Evolutionary conservation across 2,888 invertebrate genomes (phyloP), one percentile per base, ranked within the genome.

Genomic region (Dysmachus trigonus): DNA sequence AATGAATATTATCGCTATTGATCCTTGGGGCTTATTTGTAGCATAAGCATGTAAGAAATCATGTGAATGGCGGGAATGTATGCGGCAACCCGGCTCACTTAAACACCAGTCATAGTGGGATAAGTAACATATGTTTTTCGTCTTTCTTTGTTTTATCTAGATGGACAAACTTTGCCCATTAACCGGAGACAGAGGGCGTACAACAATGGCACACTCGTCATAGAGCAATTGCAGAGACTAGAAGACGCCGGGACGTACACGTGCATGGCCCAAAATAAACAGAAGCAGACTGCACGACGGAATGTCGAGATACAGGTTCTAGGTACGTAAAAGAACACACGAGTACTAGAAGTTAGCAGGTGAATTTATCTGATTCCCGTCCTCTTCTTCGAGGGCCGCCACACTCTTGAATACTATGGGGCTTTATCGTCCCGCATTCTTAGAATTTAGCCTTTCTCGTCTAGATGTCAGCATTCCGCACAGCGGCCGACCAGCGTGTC

Each of bases 201-300:
- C 89, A 94, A 95, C 35, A 97, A 98, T 90, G 98, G 98, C 51
- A 97, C 97, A 10, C 93, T 98, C 88, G 95, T 96, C 86, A 96
- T 98, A 86, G 96, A 96, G 90, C 96, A 96, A 90, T 96, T 98
- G 79, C 97, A 97, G 91, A 94, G 96, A 83, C 94, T 94, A 77
- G 96, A 96, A 90, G 98, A 98, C 91, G 96, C 96, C 10, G 98
- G 98, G 84, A 96, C 96, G 13, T 98, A 98, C 93, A 97, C 96
- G 77, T 98, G 98, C 91, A 96, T 96, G 89, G 98, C 98, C 0
- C 95, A 95, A 88, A 97, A 97, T 92, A 94, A 96, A 88, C 97
- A 97, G 90, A 95, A 96, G 87, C 95, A 96, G 90, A 95, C 95
- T 1, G 96, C 96, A 30, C 94, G 96, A 87, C 92, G 95, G 83